Evolutionary conservation across 2,113 vertebrate genomes (phyloP), one percentile per base, ranked within the genome.

Genomic region (Malurus melanocephalus): DNA sequence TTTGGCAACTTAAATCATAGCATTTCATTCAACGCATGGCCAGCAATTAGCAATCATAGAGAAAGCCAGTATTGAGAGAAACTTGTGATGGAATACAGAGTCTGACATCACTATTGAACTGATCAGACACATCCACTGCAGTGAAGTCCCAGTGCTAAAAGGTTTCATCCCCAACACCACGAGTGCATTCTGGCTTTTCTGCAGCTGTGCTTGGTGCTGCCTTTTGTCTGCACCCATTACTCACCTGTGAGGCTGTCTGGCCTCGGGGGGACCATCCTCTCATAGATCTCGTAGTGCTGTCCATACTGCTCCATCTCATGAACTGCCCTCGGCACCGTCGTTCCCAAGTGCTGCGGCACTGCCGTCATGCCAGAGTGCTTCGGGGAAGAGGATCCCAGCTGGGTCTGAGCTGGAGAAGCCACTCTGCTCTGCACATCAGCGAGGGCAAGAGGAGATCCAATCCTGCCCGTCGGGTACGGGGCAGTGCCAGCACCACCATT

Each of bases 231-330:
- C 43, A 51, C 62, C 71, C 42, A 20, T 35, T 60, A 93, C 98
- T 96, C 90, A 99, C 99, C 99, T 94, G 99, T 97, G 84, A 99
- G 98, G 97, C 98, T 99, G 49, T 99, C 98, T 20, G 99, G 99
- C 55, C 99, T 97, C 0, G 98, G 98, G 82, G 99, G 98, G 11
- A 99, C 97, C 98, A 99, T 99, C 91, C 98, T 98, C 96, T 99
- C 99, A 2, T 99, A 99, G 85, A 99, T 96, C 7, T 99, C 98
- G 6, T 98, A 99, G 68, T 98, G 98, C 91, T 98, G 99, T 49
- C 98, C 98, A 0, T 98, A 99, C 26, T 97, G 98, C 13, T 99
- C 98, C 1, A 98, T 38, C 68, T 98, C 98, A 12, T 98, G 97
- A 68, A 98, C 9, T 3, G 98, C 95, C 84, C 98, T 98, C 43